Percentiles rank a stretch among this genome's conserved stretches.
Evolutionary conservation across 2,113 vertebrate genomes (phyloP).

Genomic region (Coryphaenoides rupestris): DNA sequence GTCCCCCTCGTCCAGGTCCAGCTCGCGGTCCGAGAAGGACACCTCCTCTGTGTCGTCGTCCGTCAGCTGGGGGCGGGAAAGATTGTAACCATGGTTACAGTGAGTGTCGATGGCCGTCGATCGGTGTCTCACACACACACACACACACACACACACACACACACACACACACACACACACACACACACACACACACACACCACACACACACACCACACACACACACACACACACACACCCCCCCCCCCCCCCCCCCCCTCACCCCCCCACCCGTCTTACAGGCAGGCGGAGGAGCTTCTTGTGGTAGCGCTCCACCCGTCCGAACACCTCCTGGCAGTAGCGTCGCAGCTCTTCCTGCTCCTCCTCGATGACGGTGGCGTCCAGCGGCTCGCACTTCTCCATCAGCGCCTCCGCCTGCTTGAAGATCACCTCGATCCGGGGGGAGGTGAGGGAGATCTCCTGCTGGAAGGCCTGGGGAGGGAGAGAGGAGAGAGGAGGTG

Average conservation of each 20-base stretch:
- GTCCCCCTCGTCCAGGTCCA: conserved; percentile 87
- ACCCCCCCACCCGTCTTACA: conserved; percentile 60
- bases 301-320: conserved; percentile 92
- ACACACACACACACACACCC: too few relatives aligned
- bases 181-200: too few relatives aligned
- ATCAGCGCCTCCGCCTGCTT: conserved; percentile 88
- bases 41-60: conserved; percentile 88
- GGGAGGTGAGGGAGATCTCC: conserved; percentile 89
- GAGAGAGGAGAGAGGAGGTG: not conserved
- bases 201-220: too few relatives aligned
- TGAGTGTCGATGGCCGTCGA: too few relatives aligned
- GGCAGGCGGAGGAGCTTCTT: conserved; percentile 90
- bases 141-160: too few relatives aligned
- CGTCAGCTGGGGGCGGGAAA: conserved; percentile 77
- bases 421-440: conserved; percentile 88
- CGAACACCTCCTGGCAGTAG: conserved; percentile 96
- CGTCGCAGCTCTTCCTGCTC: conserved; percentile 90
- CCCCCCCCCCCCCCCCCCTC: too few relatives aligned
- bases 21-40: conserved; percentile 84
- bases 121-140: too few relatives aligned
- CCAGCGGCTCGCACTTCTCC: conserved; percentile 91
- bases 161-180: too few relatives aligned
- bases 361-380: conserved; percentile 93
- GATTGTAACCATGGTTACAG: not conserved
- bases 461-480: conserved; percentile 86